A percentile compares a stretch with the other conserved stretches of the same genome.
phyloP scores from a whole-genome alignment of 2,888 invertebrate species.

The Plagodis pulveraria region DNA sequence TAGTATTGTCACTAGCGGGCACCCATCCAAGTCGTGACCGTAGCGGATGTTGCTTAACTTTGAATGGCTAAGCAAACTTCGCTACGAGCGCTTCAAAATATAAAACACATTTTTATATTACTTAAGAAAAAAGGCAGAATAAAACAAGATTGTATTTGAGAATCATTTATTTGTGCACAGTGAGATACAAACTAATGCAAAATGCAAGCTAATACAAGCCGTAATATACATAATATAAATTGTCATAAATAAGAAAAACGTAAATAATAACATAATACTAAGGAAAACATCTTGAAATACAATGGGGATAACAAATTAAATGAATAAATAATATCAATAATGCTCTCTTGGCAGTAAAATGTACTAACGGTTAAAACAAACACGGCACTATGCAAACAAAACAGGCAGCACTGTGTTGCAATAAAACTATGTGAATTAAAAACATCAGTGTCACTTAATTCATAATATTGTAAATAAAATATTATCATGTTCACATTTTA shows the following conservation, averaged over 20 bases:
- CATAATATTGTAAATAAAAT: slow-evolving; percentile 58
- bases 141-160: slow-evolving; percentile 16
- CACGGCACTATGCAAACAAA: slow-evolving; percentile 1
- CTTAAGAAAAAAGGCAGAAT: background rate
- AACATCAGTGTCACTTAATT: slow-evolving; percentile 52
- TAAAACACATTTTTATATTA: too few relatives aligned
- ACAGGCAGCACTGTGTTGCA: background rate
- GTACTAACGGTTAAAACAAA: slow-evolving; percentile 8
- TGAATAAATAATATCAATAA: background rate
- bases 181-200: slow-evolving; percentile 31
- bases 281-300: slow-evolving; percentile 2
- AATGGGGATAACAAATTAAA: background rate
- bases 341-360: slow-evolving; percentile 2
- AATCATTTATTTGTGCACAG: slow-evolving; percentile 40
- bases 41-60: too few relatives aligned
- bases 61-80: too few relatives aligned
- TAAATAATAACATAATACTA: slow-evolving; percentile 14
- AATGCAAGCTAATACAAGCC: slow-evolving; percentile 35
- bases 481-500: slow-evolving; percentile 60
- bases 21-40: too few relatives aligned
- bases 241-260: slow-evolving; percentile 18
- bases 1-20: too few relatives aligned
- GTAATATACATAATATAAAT: slow-evolving; percentile 27
- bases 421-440: slow-evolving; percentile 53
- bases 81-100: too few relatives aligned